These are phyloP conservation scores for Tricholaema leucomelas DNA, from an alignment of 2,113 vertebrate genomes.

Conservation along the genomic window DNA sequence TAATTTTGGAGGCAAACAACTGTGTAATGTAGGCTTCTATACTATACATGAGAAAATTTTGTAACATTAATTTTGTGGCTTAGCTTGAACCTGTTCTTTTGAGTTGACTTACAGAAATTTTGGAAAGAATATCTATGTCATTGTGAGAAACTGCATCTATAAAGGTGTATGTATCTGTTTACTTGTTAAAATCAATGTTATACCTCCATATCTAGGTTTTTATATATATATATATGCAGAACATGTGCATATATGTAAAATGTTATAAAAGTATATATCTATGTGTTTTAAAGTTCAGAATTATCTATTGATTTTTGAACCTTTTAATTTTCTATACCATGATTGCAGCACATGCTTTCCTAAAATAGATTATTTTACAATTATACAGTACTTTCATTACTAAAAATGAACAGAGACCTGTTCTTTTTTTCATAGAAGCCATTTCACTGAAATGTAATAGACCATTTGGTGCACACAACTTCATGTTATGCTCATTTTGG, in stretches of 20 bases:
- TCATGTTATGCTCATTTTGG: conserved; percentile 17
- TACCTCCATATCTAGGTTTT: not conserved
- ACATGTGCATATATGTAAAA: too few species aligned
- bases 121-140: not conserved
- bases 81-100: not conserved
- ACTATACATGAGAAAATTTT: not conserved
- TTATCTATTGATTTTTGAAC: not conserved
- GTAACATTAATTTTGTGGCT: not conserved
- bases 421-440: not conserved
- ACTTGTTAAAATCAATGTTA: not conserved
- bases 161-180: not conserved
- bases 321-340: not conserved
- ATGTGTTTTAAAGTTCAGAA: not conserved
- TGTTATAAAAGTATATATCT: not conserved
- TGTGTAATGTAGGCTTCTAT: not conserved
- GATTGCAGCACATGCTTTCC: not conserved
- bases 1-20: not conserved
- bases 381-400: not conserved
- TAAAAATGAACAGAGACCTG: conserved; percentile 3
- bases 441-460: conserved; percentile 4
- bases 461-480: not conserved
- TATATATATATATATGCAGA: not conserved
- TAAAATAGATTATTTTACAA: not conserved
- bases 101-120: not conserved
- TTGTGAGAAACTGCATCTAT: not conserved